A percentile compares a stretch with the other conserved stretches of the same genome.
These are phyloP conservation scores for Agriotes lineatus DNA, from an alignment of 2,888 invertebrate genomes.

Conservation along the genomic window DNA sequence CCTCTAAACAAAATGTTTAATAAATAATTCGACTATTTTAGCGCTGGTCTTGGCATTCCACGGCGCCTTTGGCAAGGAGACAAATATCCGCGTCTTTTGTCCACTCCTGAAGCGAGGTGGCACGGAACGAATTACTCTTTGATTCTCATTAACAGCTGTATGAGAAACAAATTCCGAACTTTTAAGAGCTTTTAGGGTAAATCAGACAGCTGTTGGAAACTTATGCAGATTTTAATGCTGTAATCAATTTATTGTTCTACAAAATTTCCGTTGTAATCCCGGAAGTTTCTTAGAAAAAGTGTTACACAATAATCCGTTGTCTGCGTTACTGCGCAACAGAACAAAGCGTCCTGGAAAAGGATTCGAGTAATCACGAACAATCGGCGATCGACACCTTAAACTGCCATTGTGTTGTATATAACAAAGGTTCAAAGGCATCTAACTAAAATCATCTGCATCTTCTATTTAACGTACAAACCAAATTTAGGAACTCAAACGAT, in stretches of 20 bases:
- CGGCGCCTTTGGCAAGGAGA: neutral
- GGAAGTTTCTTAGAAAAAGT: constrained; percentile 21
- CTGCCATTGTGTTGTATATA: too few species aligned
- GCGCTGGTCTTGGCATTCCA: neutral
- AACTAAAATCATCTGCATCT: too few species aligned
- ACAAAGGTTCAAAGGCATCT: too few species aligned
- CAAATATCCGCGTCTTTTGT: constrained; percentile 20
- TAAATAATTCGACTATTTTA: constrained; percentile 4
- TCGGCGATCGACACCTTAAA: constrained; percentile 8
- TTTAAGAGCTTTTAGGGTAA: constrained; percentile 36
- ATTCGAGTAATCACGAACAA: constrained; percentile 3
- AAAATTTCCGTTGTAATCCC: constrained; percentile 22
- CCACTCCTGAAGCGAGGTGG: neutral
- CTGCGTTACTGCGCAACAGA: constrained; percentile 20
- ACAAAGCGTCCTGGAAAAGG: constrained; percentile 20
- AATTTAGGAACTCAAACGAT: too few species aligned
- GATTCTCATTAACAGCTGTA: constrained; percentile 29
- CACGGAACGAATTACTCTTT: constrained; percentile 21
- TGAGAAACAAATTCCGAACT: constrained; percentile 30
- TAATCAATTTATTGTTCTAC: constrained; percentile 33
- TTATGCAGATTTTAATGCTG: constrained; percentile 27
- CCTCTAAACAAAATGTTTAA: neutral
- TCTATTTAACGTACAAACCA: too few species aligned
- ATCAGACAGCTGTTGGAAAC: constrained; percentile 16
- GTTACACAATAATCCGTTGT: constrained; percentile 20